These are phyloP conservation scores for Rhyacophila brunnea DNA, from an alignment of 1,140 invertebrate genomes.

Conservation along the genomic window DNA sequence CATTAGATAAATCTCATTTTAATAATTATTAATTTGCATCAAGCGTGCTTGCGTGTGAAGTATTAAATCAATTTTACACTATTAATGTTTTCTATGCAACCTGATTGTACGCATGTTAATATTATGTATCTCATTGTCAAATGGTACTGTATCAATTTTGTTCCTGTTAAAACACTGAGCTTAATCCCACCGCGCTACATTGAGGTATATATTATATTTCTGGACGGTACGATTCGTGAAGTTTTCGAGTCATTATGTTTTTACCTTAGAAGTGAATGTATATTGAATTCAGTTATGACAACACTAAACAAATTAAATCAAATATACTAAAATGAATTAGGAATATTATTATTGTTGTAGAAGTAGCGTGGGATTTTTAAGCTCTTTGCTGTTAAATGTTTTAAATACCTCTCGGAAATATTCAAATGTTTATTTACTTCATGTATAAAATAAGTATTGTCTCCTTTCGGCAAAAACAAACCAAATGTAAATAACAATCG, in stretches of 20 bases:
- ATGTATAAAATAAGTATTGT: background rate
- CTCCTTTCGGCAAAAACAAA: background rate
- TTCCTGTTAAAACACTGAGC: no score
- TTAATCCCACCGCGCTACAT: no score
- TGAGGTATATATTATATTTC: no score
- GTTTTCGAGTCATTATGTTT: no score
- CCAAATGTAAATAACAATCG: no score
- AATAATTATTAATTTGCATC: background rate
- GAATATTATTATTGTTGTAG: background rate
- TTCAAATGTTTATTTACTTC: background rate
- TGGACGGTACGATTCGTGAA: no score
- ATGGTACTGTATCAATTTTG: no score
- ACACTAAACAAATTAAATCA: no score
- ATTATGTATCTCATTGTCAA: background rate
- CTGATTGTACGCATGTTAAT: background rate
- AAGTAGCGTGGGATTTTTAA: conserved; percentile 1
- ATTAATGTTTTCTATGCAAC: background rate
- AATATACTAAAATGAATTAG: no score
- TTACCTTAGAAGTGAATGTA: no score
- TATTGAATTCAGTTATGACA: no score
- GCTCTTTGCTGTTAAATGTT: background rate
- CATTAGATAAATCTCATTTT: no score
- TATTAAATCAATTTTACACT: background rate
- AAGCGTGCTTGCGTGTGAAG: background rate
- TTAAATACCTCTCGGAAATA: conserved; percentile 10